phyloP scores from a whole-genome alignment of 35 echinoderm and acorn worm genomes.

The Apostichopus californicus region DNA sequence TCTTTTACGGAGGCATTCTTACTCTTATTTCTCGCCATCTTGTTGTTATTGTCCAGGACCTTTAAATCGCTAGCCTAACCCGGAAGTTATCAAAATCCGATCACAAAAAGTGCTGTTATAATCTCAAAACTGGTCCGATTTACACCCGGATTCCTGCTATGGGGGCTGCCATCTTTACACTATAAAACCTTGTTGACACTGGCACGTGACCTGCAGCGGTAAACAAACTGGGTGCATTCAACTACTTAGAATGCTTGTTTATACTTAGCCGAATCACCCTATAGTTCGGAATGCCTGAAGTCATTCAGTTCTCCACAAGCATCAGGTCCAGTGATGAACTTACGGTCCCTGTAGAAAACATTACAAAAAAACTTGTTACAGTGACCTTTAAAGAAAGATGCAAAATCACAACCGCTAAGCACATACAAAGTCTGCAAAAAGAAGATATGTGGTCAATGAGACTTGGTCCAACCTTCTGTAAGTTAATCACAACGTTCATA shows the following conservation, averaged over 20 bases:
- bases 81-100: slow-evolving; percentile 43
- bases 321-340: slow-evolving; percentile 36
- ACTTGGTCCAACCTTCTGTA: neutral
- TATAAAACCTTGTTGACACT: slow-evolving; percentile 8
- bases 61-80: slow-evolving; percentile 51
- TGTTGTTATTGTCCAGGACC: slow-evolving; percentile 39
- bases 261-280: slow-evolving; percentile 53
- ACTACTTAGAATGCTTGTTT: slow-evolving; percentile 40
- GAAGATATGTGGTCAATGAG: neutral
- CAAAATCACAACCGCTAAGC: slow-evolving; percentile 43
- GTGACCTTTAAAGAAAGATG: slow-evolving; percentile 38
- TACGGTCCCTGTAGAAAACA: slow-evolving; percentile 23
- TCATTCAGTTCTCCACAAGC: neutral
- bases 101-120: slow-evolving; percentile 57
- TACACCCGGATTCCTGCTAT: slow-evolving; percentile 11
- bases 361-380: neutral
- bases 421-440: slow-evolving; percentile 15
- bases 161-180: slow-evolving; percentile 43
- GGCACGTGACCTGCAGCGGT: neutral
- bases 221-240: neutral
- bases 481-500: neutral
- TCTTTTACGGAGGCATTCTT: slow-evolving; percentile 54
- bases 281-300: neutral
- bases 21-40: slow-evolving; percentile 57
- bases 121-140: slow-evolving; percentile 21